Conservation (phyloP, 2,113 vertebrate genomes). For the Hydropotes inermis region DNA sequence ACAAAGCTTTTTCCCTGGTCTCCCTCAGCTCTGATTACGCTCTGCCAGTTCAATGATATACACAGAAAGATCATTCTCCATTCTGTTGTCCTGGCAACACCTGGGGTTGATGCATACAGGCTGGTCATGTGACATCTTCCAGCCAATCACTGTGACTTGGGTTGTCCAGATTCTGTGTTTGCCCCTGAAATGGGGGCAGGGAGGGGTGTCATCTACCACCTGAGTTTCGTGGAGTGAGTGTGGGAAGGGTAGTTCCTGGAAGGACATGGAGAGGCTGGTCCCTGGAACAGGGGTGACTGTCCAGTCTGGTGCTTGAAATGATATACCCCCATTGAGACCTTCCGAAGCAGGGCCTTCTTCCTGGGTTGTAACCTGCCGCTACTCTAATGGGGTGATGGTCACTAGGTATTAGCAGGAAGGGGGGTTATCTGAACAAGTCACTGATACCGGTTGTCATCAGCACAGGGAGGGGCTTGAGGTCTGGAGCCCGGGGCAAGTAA, state of each 20-base stretch:
- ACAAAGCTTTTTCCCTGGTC: not conserved
- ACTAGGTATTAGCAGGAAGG: fast-evolving
- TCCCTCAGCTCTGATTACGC: not conserved
- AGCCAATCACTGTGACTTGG: not conserved
- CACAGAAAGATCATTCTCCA: fast-evolving
- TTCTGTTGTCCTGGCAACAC: not conserved
- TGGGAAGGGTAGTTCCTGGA: not conserved
- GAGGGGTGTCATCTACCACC: not conserved
- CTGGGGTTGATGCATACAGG: not conserved
- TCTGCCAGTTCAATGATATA: no score
- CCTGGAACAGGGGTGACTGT: not conserved
- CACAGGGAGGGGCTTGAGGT: not conserved
- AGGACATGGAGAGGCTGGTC: not conserved
- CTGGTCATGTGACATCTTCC: not conserved
- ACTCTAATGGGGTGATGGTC: fast-evolving
- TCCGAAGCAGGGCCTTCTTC: not conserved
- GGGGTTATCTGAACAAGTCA: no score
- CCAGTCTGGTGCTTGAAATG: no score
- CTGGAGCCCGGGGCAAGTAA: not conserved
- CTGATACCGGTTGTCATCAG: not conserved
- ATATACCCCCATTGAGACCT: fast-evolving
- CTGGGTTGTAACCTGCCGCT: not conserved
- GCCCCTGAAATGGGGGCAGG: no score
- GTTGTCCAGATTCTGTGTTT: not conserved
- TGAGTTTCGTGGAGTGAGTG: not conserved